Evolutionary conservation across 2,888 invertebrate species (phyloP).

Genomic region (Netelia fuscicornis): DNA sequence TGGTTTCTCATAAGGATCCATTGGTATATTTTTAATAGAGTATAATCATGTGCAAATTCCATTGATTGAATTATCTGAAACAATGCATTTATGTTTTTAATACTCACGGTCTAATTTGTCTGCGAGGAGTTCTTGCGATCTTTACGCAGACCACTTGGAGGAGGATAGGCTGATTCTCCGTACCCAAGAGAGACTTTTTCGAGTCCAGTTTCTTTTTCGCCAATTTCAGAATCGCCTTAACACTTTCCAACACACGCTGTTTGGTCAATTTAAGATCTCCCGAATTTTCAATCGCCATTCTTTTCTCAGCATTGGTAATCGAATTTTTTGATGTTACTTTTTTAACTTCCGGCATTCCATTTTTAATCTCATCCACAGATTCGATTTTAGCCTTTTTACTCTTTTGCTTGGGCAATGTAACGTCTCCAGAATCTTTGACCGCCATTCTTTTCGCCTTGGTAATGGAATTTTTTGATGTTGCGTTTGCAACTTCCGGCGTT

Average conservation of each 20-base stretch:
- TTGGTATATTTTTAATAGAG: slow-evolving; percentile 75
- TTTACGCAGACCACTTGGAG: slow-evolving; percentile 88
- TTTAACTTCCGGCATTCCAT: neutral
- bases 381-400: neutral
- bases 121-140: slow-evolving; percentile 87
- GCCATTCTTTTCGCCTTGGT: neutral
- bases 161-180: slow-evolving; percentile 86
- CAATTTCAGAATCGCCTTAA: slow-evolving; percentile 82
- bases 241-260: slow-evolving; percentile 78
- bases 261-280: slow-evolving; percentile 70
- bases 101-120: slow-evolving; percentile 89
- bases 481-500: no score
- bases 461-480: no score
- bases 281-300: neutral
- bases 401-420: slow-evolving; percentile 71
- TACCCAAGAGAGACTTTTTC: slow-evolving; percentile 86
- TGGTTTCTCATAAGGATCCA: slow-evolving; percentile 80
- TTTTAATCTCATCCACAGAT: neutral
- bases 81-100: neutral
- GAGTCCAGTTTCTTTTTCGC: slow-evolving; percentile 78
- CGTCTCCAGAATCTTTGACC: slow-evolving; percentile 28
- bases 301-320: neutral
- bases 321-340: neutral
- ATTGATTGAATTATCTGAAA: neutral
- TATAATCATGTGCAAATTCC: slow-evolving; percentile 76